These are phyloP conservation scores for Pharmacophagus antenor DNA, from an alignment of 2,888 invertebrate species.

Conservation along the genomic window DNA sequence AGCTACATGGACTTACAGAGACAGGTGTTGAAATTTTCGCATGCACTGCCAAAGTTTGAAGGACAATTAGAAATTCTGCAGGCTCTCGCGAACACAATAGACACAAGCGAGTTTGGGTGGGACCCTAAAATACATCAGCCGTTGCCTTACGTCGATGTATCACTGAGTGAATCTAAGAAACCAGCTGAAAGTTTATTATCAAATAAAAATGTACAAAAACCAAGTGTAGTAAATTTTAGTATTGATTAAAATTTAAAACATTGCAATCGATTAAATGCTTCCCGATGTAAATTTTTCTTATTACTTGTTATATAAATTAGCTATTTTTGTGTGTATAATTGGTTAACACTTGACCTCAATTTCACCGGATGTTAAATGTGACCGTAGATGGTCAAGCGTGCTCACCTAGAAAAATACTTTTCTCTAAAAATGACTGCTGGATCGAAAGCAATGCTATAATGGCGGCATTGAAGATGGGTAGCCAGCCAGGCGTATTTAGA, in stretches of 20 bases:
- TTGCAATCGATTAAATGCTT: too few species aligned
- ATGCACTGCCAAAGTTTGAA: constrained; percentile 63
- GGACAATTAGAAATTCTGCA: constrained; percentile 63
- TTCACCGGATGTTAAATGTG: too few species aligned
- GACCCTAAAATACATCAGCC: constrained; percentile 42
- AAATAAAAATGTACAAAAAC: constrained; percentile 29
- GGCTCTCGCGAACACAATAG: constrained; percentile 49
- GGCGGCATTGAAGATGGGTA: too few species aligned
- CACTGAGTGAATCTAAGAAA: constrained; percentile 36
- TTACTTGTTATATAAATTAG: too few species aligned
- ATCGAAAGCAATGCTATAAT: too few species aligned
- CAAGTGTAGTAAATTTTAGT: constrained; percentile 4
- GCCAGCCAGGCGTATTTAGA: too few species aligned
- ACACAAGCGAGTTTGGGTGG: constrained; percentile 45
- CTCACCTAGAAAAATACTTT: too few species aligned
- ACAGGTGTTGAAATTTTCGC: constrained; percentile 51
- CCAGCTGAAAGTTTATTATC: constrained; percentile 13
- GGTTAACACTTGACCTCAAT: too few species aligned
- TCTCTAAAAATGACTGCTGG: too few species aligned
- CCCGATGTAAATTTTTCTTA: too few species aligned
- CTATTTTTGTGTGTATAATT: too few species aligned
- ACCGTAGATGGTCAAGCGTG: too few species aligned
- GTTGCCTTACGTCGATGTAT: constrained; percentile 49
- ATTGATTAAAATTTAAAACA: constrained; percentile 39
- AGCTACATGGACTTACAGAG: constrained; percentile 56